Conservation (phyloP, 2,113 vertebrate species). For the Sigmodon hispidus region DNA sequence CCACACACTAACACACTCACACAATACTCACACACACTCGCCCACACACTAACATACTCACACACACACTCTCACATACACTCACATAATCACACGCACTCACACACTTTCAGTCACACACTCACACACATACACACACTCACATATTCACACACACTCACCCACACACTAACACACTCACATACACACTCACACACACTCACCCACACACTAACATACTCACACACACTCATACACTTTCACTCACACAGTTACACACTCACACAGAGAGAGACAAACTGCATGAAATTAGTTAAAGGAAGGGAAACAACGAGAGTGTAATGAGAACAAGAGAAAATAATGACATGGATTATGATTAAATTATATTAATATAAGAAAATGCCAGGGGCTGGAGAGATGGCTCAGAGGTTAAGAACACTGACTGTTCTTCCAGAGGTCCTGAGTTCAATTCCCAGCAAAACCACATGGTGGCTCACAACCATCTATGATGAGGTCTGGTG, state of each 20-base stretch:
- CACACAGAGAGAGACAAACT: too few relatives aligned
- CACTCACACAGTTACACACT: neutral
- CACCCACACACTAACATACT: neutral
- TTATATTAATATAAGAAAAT: neutral
- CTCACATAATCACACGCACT: neutral
- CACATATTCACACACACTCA: neutral
- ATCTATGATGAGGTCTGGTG: too few relatives aligned
- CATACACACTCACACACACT: neutral
- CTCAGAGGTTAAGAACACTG: too few relatives aligned
- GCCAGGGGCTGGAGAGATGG: too few relatives aligned
- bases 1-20: neutral
- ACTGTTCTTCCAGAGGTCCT: too few relatives aligned
- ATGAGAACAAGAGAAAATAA: neutral
- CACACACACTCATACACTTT: neutral
- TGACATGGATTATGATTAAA: neutral
- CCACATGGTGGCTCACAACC: too few relatives aligned
- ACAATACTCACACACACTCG: neutral
- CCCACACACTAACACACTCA: neutral
- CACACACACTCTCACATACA: too few relatives aligned
- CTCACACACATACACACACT: neutral
- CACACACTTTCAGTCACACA: neutral
- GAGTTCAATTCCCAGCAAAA: too few relatives aligned
- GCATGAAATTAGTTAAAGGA: neutral
- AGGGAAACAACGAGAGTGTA: neutral
- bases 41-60: too few relatives aligned